Percentiles rank a stretch among this genome's conserved stretches.
These are phyloP conservation scores for Hestina assimilis DNA, from an alignment of 1,140 invertebrate genomes.

Conservation along the genomic window DNA sequence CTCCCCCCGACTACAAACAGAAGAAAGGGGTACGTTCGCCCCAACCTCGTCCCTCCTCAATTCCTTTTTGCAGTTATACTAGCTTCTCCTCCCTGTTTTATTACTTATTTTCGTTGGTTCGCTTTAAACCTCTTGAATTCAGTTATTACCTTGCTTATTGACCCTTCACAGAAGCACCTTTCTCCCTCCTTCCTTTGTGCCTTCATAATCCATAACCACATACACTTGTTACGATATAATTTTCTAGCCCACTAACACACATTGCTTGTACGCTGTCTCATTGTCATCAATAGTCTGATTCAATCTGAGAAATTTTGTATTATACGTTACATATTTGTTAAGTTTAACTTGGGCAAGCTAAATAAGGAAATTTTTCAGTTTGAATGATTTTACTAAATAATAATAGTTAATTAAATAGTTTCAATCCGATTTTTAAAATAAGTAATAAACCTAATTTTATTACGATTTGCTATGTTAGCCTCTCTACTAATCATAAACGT, in stretches of 20 bases:
- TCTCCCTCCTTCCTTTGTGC: background rate
- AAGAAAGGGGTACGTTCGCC: slow-evolving; percentile 73
- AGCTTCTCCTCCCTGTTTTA: background rate
- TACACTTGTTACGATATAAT: background rate
- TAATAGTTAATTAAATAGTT: background rate
- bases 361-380: no score
- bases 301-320: no score
- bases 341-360: no score
- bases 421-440: background rate
- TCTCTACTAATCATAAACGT: no score
- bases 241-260: background rate
- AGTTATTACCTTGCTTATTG: background rate
- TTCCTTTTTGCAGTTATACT: background rate
- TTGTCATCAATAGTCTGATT: background rate
- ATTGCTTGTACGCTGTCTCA: slow-evolving; percentile 12
- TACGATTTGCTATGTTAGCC: no score
- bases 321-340: background rate
- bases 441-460: background rate
- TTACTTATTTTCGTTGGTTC: background rate
- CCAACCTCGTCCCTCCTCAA: slow-evolving; percentile 15
- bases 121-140: no score
- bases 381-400: no score
- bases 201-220: background rate
- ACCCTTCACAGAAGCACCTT: background rate
- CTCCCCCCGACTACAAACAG: slow-evolving; percentile 67